Conservation (phyloP, 2,888 invertebrate genomes). For the Trypoxylon attenuatum region DNA sequence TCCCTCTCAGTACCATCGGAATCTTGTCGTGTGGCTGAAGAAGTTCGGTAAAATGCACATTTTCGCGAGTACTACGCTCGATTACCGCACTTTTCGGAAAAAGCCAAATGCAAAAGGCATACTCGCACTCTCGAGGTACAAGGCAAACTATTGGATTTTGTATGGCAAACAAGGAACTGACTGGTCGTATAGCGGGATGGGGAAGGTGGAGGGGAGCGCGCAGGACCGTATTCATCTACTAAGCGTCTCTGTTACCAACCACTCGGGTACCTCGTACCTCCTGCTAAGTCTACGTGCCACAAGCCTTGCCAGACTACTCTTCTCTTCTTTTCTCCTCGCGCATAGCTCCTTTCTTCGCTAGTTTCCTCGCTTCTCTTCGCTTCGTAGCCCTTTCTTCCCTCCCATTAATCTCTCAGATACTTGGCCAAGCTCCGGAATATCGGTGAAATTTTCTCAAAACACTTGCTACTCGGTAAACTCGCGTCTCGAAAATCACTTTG, state of each 20-base stretch:
- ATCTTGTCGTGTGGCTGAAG: slow-evolving; percentile 57
- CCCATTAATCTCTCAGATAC: too few species aligned
- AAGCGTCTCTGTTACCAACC: slow-evolving; percentile 56
- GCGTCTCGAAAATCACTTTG: neutral
- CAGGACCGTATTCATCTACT: slow-evolving; percentile 64
- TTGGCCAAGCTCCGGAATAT: slow-evolving; percentile 10
- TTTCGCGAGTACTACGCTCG: slow-evolving; percentile 44
- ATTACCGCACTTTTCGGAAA: slow-evolving; percentile 55
- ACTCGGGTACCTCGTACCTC: slow-evolving; percentile 44
- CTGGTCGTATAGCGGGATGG: slow-evolving; percentile 69
- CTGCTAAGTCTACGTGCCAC: slow-evolving; percentile 44
- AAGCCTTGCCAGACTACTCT: slow-evolving; percentile 28
- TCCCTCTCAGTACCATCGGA: slow-evolving; percentile 47
- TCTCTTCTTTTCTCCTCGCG: slow-evolving; percentile 12
- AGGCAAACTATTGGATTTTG: slow-evolving; percentile 75
- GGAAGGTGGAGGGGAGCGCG: slow-evolving; percentile 46
- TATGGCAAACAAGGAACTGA: slow-evolving; percentile 75
- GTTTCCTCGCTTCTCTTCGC: too few species aligned
- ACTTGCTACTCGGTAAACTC: neutral
- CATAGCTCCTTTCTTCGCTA: too few species aligned
- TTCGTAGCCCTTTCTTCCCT: too few species aligned
- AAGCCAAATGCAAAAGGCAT: slow-evolving; percentile 61
- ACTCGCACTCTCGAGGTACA: slow-evolving; percentile 69
- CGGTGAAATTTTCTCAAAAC: neutral
- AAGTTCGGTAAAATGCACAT: slow-evolving; percentile 55